Evolutionary conservation across 2,113 vertebrate genomes (phyloP).

Genomic region (Plestiodon gilberti): DNA sequence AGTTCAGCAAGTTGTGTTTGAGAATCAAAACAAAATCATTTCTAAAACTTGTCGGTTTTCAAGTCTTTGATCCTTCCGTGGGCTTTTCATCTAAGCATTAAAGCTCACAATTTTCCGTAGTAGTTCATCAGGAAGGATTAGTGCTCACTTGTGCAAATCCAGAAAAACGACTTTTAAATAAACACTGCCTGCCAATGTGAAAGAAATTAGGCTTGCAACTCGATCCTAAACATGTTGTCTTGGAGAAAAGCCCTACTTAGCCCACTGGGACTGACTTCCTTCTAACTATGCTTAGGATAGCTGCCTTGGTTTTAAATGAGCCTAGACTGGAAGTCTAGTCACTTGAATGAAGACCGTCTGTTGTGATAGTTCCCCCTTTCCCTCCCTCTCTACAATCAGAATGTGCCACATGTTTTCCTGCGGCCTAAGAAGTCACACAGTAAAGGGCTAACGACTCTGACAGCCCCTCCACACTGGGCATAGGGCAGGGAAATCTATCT

Average conservation of each 20-base stretch:
- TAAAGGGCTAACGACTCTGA: conserved; percentile 40
- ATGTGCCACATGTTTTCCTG: conserved; percentile 20
- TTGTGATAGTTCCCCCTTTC: conserved; percentile 1
- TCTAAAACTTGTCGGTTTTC: conserved; percentile 22
- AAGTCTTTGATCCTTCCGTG: not conserved
- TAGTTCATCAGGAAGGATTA: not conserved
- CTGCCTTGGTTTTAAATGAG: not conserved
- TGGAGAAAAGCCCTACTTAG: not conserved
- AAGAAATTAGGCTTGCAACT: not conserved
- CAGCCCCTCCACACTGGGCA: conserved; percentile 48
- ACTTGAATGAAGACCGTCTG: not conserved
- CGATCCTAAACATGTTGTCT: not conserved
- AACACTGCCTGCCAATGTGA: not conserved
- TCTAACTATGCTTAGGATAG: not conserved
- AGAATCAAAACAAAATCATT: conserved; percentile 27
- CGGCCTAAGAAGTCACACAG: conserved; percentile 28
- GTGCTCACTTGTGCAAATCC: conserved; percentile 29
- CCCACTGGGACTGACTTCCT: not conserved
- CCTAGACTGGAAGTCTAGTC: not conserved
- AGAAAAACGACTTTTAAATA: not conserved
- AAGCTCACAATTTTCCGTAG: conserved; percentile 30
- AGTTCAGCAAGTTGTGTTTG: conserved; percentile 21
- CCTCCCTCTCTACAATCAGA: not conserved
- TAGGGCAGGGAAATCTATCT: conserved; percentile 59
- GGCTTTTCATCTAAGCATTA: not conserved